Percentiles rank a stretch among this genome's conserved stretches.
phyloP scores from a whole-genome alignment of 1,140 invertebrate species.

The Heliconius eleuchia region DNA sequence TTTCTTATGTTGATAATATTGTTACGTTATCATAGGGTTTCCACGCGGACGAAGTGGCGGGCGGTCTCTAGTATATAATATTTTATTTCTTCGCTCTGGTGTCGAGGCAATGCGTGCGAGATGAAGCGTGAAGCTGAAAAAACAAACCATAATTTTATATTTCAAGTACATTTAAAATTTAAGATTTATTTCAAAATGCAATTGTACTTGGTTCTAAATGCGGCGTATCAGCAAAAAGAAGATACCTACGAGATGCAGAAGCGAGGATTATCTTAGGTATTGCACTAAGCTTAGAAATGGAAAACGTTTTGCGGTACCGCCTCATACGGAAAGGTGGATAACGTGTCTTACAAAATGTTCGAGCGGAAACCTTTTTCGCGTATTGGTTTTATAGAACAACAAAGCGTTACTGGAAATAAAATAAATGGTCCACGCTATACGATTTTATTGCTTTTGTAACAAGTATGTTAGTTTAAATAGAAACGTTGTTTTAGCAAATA shows the following conservation, averaged over 20 bases:
- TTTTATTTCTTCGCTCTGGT: no score
- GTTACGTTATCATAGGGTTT: no score
- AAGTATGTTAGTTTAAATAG: conserved; percentile 36
- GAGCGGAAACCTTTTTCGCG: conserved; percentile 48
- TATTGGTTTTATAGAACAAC: conserved; percentile 45
- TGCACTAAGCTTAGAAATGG: conserved; percentile 38
- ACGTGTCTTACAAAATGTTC: conserved; percentile 50
- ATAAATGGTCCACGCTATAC: conserved; percentile 39
- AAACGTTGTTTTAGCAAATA: conserved; percentile 15
- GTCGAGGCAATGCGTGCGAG: no score
- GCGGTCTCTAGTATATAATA: no score
- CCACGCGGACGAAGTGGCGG: no score
- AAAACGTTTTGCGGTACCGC: conserved; percentile 10
- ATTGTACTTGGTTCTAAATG: conserved; percentile 28
- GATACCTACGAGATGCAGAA: conserved; percentile 48
- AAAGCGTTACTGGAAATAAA: conserved; percentile 41
- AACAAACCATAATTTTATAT: background rate
- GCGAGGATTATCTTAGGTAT: conserved; percentile 57
- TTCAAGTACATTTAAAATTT: background rate
- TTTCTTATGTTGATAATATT: no score
- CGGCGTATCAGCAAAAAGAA: conserved; percentile 42
- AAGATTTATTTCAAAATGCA: background rate
- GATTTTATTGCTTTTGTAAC: conserved; percentile 44
- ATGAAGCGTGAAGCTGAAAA: no score
- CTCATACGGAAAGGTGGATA: conserved; percentile 38